Base-by-base conservation (phyloP, 1,140 invertebrate species). In the Plectus sambesii region DNA sequence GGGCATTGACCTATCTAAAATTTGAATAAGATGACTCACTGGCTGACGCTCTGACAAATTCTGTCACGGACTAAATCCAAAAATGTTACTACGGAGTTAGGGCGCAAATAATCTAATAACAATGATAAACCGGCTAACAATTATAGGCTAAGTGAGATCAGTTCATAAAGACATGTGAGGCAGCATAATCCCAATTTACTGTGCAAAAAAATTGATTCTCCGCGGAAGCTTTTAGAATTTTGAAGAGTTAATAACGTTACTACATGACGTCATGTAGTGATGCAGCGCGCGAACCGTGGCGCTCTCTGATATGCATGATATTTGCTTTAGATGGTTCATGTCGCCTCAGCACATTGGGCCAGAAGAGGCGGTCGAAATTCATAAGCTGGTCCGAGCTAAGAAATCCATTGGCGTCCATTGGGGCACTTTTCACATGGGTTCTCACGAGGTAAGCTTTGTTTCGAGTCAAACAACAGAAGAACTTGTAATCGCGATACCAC, bases 381-480 rank as follows among this genome's bases (percentile, higher is more conserved):
- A 76, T 57, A 26, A 58, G 39, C 72, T 75, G 62, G 44, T 75
- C 3, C 19, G 30, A 22, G 55, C 64, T 15, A 54, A 58, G 27
- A 46, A 47, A 24, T 58, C 54, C 33, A 27, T 70, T n/a, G 69
- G 58, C 8, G 65, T 70, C 27, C 69, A 70, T 23, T 56, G 54
- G 54, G 54, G 54, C 42, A 56, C 54, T 2, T 56, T 49, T 39
- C 37, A 41, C 27, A 56, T 56, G 54, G 53, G 53, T 23, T 55
- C 53, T 4, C 37, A 48, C 29, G 53, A 55, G 51, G 51, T 53
- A 36, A 24, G 35, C 22, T 4, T 42, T 78, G n/a, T 19, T 85
- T 92, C 69, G 75, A 78, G 58, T 78, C 81, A 53, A 92, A 92
- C 70, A 69, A 37, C 5, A 19, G 9, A 5, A 2, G 23, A n/a